Conservation (phyloP, 2,888 invertebrate species). For the Eupithecia inturbata region DNA sequence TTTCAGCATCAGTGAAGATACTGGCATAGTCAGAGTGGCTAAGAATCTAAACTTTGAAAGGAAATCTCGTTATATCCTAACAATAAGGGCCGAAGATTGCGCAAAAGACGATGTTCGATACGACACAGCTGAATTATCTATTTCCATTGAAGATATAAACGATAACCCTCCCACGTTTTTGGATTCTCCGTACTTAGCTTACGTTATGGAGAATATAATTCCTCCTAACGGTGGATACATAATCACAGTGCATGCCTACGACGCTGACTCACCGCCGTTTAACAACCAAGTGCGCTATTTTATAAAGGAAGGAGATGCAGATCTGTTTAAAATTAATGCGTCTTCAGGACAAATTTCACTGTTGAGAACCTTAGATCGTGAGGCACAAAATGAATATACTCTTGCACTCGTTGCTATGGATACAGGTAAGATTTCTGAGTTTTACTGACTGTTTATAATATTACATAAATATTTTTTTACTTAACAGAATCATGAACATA, state of each 20-base stretch:
- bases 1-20: slow-evolving; percentile 95
- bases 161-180: slow-evolving; percentile 97
- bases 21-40: slow-evolving; percentile 94
- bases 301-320: slow-evolving; percentile 96
- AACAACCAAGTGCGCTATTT: slow-evolving; percentile 96
- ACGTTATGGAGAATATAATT: slow-evolving; percentile 96
- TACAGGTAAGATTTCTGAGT: slow-evolving; percentile 86
- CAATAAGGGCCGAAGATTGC: slow-evolving; percentile 94
- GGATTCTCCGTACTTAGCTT: slow-evolving; percentile 96
- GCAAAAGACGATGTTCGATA: slow-evolving; percentile 88
- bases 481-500: not conserved
- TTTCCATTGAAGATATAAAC: slow-evolving; percentile 95
- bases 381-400: slow-evolving; percentile 92
- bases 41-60: slow-evolving; percentile 97
- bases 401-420: slow-evolving; percentile 96
- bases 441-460: not conserved
- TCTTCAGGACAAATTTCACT: slow-evolving; percentile 95
- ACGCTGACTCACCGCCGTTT: slow-evolving; percentile 95
- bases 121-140: slow-evolving; percentile 92
- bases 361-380: slow-evolving; percentile 92
- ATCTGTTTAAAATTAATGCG: slow-evolving; percentile 95
- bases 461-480: not conserved
- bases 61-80: slow-evolving; percentile 91
- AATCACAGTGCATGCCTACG: slow-evolving; percentile 93
- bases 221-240: slow-evolving; percentile 92